phyloP scores from a whole-genome alignment of 1,140 invertebrate genomes.

The Zaprionus inermis region DNA sequence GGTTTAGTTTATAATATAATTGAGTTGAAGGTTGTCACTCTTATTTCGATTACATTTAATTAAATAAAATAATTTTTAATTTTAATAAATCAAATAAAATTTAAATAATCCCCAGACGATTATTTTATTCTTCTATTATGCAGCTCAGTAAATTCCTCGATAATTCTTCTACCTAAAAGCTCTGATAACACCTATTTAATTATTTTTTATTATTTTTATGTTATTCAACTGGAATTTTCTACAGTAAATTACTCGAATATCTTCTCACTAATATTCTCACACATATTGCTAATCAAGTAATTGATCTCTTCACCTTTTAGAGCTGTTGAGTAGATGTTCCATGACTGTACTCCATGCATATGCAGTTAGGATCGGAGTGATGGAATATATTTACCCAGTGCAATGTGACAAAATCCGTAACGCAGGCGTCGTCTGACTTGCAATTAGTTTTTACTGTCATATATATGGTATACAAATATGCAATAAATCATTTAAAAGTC shows the following conservation, averaged over 20 bases:
- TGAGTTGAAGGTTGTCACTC: neutral
- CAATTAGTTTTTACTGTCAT: constrained; percentile 62
- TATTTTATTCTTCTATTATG: neutral
- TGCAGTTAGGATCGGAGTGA: neutral
- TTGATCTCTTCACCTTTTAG: neutral
- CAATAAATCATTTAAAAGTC: constrained; percentile 57
- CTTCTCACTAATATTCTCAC: too few relatives aligned
- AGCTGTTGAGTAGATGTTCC: neutral
- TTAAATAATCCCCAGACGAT: neutral
- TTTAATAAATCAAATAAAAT: too few relatives aligned
- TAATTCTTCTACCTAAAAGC: neutral
- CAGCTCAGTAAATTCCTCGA: neutral
- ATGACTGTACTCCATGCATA: neutral
- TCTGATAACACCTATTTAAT: neutral
- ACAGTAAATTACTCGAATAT: neutral
- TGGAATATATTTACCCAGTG: constrained; percentile 5
- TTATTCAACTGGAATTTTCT: neutral
- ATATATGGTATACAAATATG: constrained; percentile 33
- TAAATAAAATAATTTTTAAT: too few relatives aligned
- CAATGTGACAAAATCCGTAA: neutral
- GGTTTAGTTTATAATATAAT: too few relatives aligned
- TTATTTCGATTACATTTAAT: neutral
- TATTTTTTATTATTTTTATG: neutral
- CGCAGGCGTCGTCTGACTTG: constrained; percentile 13
- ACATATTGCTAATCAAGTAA: neutral